Base-by-base conservation (phyloP, 1,140 invertebrate genomes). In the Meloidogyne hapla region DNA sequence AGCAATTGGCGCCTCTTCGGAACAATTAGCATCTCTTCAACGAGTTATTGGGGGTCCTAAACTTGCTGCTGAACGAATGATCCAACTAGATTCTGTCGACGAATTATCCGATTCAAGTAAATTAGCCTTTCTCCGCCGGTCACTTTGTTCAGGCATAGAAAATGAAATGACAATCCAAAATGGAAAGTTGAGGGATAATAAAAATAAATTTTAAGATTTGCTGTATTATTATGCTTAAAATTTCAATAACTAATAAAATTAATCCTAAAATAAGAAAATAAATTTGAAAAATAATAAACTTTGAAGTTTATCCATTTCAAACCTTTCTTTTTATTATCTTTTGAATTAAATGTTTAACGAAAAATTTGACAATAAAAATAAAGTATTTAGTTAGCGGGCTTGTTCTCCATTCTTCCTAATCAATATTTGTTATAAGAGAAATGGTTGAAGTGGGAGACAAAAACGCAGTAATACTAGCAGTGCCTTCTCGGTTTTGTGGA, bases 1-100 rank as follows among this genome's bases (percentile, higher is more conserved):
- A 15, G 86, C 84, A 0, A 76, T 86, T 23, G 77, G 79, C 13
- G 76, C 84, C 0, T 69, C 75, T 26, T 38, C 77, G 18, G 83
- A 81, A 40, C 77, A 81, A 33, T 67, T 78, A 5, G 48, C 79
- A 38, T 79, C 81, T 6, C 75, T 86, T 26, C 69, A 77, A 23
- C 77, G 84, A 63, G 72, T 86, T 69, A 80, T 87, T 33, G 84
- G 84, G 40, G 84, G 86, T 15, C 42, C 61, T 2, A 18, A 61
- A 23, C 25, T 48, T 12, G 81, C 74, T 28, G 62, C 76, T 62
- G n/a, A 81, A 23, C 33, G 77, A 48, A 61, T 82, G n/a, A 21
- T 82, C 23, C 76, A 76, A 61, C 10, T 81, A 21, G 61, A 79
- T 28, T 61, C 71, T 42, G 79, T 80, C 13, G 74, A 80, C 9